These are phyloP conservation scores for Coptodon bakossiorum DNA, from an alignment of 2,113 vertebrate genomes.

Conservation along the genomic window DNA sequence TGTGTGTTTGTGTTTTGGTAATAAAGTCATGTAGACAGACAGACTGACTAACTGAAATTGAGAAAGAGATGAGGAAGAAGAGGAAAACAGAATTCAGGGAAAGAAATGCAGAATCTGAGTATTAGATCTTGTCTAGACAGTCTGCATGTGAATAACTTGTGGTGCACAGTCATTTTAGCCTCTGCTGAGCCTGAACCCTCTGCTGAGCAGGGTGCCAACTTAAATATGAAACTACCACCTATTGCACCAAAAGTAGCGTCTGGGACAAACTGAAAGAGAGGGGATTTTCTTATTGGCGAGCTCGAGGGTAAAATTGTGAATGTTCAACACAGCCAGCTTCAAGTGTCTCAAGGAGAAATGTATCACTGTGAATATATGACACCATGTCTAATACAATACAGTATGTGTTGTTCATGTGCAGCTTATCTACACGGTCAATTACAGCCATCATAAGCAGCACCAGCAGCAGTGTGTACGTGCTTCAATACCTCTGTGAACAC, in stretches of 20 bases:
- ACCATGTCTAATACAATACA: not conserved
- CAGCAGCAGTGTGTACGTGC: not conserved
- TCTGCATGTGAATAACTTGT: constrained; percentile 15
- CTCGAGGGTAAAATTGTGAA: not conserved
- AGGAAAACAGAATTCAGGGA: constrained; percentile 7
- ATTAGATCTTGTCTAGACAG: constrained; percentile 33
- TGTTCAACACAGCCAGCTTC: not conserved
- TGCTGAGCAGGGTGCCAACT: constrained; percentile 11
- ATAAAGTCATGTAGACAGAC: not conserved
- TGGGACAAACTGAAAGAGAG: not conserved
- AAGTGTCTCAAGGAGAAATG: constrained; percentile 22
- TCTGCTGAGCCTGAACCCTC: constrained; percentile 22
- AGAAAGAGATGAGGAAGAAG: constrained; percentile 14
- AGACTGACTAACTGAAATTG: constrained; percentile 19
- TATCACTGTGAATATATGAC: constrained; percentile 51
- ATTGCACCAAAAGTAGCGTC: not conserved
- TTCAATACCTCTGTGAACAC: constrained; percentile 7
- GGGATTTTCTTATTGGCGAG: not conserved
- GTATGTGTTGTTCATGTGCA: constrained; percentile 7
- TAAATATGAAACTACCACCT: constrained; percentile 25
- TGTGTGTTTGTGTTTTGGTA: not conserved
- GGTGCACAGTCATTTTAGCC: constrained; percentile 24
- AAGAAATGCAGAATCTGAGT: constrained; percentile 12
- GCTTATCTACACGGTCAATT: constrained; percentile 17
- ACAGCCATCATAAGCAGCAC: not conserved